A percentile compares a stretch with the other conserved stretches of the same genome.
Evolutionary conservation across 1,140 invertebrate species (phyloP).

Genomic region (Heliconius himera): DNA sequence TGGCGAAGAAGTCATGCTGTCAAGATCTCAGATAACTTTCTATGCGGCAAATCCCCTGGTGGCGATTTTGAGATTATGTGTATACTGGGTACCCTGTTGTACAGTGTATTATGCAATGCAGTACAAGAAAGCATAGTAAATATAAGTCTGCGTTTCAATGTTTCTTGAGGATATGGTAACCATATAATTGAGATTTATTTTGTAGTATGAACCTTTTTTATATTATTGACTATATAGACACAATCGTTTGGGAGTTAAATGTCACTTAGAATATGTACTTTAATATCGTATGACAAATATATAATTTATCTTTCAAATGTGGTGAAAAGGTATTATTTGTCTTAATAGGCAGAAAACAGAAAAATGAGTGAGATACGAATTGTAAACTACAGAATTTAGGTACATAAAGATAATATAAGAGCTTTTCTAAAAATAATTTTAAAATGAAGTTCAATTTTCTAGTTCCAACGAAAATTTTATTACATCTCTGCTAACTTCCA

Average conservation of each 20-base stretch:
- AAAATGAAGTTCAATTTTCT: too few relatives aligned
- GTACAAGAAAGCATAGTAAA: slow-evolving; percentile 1
- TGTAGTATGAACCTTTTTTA: not conserved
- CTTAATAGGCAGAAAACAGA: too few relatives aligned
- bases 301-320: not conserved
- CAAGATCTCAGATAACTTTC: slow-evolving; percentile 32
- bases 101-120: slow-evolving; percentile 1
- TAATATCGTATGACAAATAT: not conserved
- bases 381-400: too few relatives aligned
- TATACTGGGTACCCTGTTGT: slow-evolving; percentile 1
- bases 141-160: not conserved
- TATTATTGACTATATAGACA: not conserved
- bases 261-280: not conserved
- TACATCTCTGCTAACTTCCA: not conserved
- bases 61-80: slow-evolving; percentile 27
- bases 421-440: too few relatives aligned
- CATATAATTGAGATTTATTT: not conserved
- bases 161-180: not conserved
- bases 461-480: too few relatives aligned
- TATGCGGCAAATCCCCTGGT: slow-evolving; percentile 27
- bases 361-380: too few relatives aligned
- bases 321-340: not conserved
- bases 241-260: not conserved
- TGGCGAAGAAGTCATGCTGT: slow-evolving; percentile 28
- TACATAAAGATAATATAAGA: too few relatives aligned